Evolutionary conservation across 2,113 vertebrate species (phyloP).

Genomic region (Cranoglanis bouderius): DNA sequence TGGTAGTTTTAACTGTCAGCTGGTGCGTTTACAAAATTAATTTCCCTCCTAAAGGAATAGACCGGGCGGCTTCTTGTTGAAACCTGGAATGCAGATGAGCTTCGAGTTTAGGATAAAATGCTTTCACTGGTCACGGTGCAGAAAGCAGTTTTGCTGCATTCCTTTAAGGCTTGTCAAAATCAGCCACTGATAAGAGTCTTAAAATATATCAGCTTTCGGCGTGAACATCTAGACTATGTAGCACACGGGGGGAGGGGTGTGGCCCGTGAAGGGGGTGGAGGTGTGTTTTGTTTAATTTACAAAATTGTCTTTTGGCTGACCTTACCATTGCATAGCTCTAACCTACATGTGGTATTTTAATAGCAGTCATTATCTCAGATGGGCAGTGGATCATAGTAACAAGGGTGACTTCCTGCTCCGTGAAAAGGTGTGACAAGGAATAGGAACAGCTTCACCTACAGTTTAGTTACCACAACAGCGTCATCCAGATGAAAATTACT

Average conservation of each 20-base stretch:
- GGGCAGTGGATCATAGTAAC: background rate
- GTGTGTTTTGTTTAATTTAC: background rate
- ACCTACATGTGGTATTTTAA: background rate
- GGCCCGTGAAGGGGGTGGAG: background rate
- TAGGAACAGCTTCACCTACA: background rate
- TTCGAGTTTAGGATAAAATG: background rate
- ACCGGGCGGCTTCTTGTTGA: background rate
- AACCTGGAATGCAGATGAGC: background rate
- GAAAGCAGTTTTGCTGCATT: constrained; percentile 2
- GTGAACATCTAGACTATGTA: background rate
- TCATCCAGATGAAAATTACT: background rate
- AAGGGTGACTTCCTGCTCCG: background rate
- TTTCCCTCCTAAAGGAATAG: background rate
- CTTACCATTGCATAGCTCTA: background rate
- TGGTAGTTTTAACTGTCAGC: background rate
- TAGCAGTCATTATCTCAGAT: background rate
- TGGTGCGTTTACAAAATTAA: background rate
- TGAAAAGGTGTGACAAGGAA: background rate
- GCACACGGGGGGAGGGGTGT: background rate
- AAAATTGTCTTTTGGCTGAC: background rate
- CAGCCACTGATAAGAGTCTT: background rate
- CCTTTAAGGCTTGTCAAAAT: background rate
- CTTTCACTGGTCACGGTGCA: background rate
- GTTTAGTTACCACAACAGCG: background rate
- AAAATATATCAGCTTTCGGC: background rate